These are phyloP conservation scores for Phyllostomus discolor DNA, from an alignment of 2,113 vertebrate species.

Conservation along the genomic window DNA sequence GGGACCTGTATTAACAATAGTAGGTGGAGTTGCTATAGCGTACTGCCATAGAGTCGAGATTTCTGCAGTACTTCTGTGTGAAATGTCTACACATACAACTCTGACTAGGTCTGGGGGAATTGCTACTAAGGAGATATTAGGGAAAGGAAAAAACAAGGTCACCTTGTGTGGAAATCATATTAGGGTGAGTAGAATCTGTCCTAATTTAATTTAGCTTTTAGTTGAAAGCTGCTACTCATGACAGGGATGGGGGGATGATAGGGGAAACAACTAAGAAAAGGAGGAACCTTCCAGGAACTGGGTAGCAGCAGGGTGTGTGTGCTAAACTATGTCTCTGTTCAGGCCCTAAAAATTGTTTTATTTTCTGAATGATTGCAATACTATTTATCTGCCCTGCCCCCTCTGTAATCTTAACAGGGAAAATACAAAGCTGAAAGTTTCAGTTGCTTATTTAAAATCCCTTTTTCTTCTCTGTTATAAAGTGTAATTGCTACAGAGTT, in stretches of 20 bases:
- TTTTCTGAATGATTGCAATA: neutral
- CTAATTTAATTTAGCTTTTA: neutral
- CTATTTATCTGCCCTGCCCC: neutral
- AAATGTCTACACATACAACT: neutral
- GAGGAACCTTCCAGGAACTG: neutral
- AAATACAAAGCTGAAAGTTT: neutral
- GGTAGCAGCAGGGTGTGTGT: neutral
- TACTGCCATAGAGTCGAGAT: neutral
- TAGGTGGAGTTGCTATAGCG: neutral
- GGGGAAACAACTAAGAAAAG: neutral
- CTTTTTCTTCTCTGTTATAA: neutral
- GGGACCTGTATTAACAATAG: neutral
- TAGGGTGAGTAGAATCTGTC: neutral
- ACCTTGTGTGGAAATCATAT: neutral
- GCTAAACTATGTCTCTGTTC: neutral
- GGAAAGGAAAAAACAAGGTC: neutral
- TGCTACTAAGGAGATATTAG: neutral
- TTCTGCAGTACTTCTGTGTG: neutral
- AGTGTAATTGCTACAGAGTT: neutral
- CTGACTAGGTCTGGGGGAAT: neutral
- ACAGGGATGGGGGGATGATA: too few relatives aligned
- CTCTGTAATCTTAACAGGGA: neutral
- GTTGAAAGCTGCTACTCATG: neutral
- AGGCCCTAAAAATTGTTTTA: neutral
- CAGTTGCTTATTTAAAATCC: neutral